Conservation (phyloP, 2,888 invertebrate genomes). For the Aporophyla lueneburgensis region DNA sequence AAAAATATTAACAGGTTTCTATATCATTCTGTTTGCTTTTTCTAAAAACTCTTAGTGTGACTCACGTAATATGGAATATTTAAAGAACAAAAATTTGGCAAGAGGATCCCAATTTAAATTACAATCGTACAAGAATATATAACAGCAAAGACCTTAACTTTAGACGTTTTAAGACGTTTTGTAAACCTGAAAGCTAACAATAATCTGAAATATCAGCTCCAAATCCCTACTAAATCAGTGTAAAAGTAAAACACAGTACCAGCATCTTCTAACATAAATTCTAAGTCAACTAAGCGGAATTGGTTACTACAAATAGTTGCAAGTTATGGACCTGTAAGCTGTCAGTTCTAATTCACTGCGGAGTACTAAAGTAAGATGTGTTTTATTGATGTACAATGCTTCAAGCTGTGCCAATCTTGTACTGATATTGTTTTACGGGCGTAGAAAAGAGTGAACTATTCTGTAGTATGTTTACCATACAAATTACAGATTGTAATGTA, state of each 20-base stretch:
- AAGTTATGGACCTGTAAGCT: constrained; percentile 51
- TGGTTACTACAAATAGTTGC: constrained; percentile 60
- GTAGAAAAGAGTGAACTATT: background rate
- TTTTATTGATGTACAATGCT: constrained; percentile 56
- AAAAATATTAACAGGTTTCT: too few species aligned
- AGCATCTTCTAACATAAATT: constrained; percentile 60
- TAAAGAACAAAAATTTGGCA: background rate
- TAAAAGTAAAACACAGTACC: constrained; percentile 46
- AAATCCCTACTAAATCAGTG: constrained; percentile 39
- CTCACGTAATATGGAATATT: background rate
- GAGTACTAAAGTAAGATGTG: constrained; percentile 39
- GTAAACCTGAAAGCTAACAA: background rate
- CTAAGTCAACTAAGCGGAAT: constrained; percentile 58
- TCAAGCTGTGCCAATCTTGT: constrained; percentile 57
- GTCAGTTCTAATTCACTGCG: constrained; percentile 61
- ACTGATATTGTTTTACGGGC: constrained; percentile 49
- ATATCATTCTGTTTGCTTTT: too few species aligned
- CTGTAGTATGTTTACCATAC: background rate
- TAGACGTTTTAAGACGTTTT: background rate
- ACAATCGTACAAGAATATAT: background rate
- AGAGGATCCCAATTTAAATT: background rate
- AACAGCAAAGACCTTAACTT: background rate
- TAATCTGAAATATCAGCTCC: constrained; percentile 13
- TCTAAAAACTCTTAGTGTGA: too few species aligned
- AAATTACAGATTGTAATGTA: background rate